These are phyloP conservation scores for Leptinotarsa texana DNA, from an alignment of 1,140 invertebrate species.

Conservation along the genomic window DNA sequence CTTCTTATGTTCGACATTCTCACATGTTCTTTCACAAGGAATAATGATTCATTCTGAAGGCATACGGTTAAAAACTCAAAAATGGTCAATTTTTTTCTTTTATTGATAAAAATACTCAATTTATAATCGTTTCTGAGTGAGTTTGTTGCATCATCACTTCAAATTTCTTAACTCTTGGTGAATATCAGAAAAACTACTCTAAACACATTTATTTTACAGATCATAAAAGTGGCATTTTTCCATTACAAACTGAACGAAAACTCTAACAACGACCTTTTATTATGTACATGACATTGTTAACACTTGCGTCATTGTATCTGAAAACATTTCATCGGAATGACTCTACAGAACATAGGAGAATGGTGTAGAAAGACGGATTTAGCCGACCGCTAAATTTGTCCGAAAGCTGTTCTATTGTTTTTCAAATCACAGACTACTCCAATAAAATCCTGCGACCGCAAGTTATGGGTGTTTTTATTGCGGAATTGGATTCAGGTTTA, in stretches of 20 bases:
- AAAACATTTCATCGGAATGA: conserved; percentile 1
- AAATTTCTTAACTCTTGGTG: too few species aligned
- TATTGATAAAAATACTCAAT: too few species aligned
- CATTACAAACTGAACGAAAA: not conserved
- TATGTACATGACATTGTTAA: conserved; percentile 1
- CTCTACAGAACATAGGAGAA: not conserved
- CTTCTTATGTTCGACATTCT: too few species aligned
- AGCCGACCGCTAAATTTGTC: conserved; percentile 19
- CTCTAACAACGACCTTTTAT: not conserved
- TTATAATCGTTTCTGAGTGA: too few species aligned
- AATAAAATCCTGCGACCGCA: conserved; percentile 10
- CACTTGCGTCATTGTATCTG: conserved; percentile 4
- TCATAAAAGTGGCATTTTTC: not conserved
- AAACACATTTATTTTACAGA: not conserved
- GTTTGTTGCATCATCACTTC: too few species aligned
- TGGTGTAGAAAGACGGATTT: conserved; percentile 18
- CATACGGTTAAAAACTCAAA: too few species aligned
- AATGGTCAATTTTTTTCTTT: too few species aligned
- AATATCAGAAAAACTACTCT: too few species aligned
- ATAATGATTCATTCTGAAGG: too few species aligned
- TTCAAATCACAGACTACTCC: conserved; percentile 13
- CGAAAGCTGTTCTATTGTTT: conserved; percentile 15
- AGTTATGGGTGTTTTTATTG: conserved; percentile 16
- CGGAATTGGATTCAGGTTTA: not conserved
- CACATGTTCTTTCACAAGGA: too few species aligned